These are phyloP conservation scores for Villa cingulata DNA, from an alignment of 2,888 invertebrate genomes.

Conservation along the genomic window DNA sequence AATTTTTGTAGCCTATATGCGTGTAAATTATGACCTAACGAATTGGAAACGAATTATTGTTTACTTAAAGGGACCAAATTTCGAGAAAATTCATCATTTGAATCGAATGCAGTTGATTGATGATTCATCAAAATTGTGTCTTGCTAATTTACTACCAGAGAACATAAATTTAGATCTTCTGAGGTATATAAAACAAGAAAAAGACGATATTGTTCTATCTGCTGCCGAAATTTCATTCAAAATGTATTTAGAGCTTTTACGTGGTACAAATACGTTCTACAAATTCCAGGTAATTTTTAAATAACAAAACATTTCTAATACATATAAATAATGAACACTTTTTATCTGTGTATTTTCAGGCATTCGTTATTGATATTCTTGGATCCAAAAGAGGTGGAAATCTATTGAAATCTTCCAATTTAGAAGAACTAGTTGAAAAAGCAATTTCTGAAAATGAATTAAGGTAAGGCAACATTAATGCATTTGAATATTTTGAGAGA, in stretches of 20 bases:
- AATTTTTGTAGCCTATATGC: background rate
- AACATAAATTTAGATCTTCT: constrained; percentile 36
- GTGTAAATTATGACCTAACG: constrained; percentile 7
- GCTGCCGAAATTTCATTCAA: background rate
- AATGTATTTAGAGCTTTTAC: background rate
- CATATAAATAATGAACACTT: background rate
- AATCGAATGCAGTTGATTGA: constrained; percentile 60
- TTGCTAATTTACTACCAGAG: constrained; percentile 41
- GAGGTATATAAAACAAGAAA: constrained; percentile 42
- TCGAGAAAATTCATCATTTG: constrained; percentile 20
- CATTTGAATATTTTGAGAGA: too few species aligned
- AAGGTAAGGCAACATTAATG: background rate
- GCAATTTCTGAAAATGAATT: background rate
- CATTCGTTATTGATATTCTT: background rate
- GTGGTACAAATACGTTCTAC: background rate
- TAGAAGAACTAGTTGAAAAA: background rate
- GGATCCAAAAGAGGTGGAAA: background rate
- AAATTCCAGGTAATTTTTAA: background rate
- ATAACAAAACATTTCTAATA: too few species aligned
- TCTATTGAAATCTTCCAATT: background rate
- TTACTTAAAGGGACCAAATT: constrained; percentile 6
- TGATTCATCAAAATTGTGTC: constrained; percentile 49
- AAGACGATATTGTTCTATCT: constrained; percentile 43
- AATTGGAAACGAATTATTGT: constrained; percentile 6
- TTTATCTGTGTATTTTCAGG: background rate